Conservation (phyloP, 2,797 vertebrate species). For the Pseudochromis fuscus region DNA sequence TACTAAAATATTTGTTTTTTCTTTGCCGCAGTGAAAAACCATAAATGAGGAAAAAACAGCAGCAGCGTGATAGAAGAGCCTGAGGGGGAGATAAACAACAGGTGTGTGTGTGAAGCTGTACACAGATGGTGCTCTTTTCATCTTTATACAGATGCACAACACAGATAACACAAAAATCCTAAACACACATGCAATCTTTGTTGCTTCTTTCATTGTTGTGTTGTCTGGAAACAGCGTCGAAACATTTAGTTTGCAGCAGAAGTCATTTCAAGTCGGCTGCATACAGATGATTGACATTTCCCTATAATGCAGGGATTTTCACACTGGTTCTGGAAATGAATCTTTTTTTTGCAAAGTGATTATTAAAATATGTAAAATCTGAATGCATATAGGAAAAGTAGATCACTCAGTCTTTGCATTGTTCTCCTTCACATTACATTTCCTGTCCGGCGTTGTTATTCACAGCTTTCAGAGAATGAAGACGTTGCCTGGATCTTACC, state of each 20-base stretch:
- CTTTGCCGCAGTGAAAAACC: conserved; percentile 19
- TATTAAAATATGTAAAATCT: neutral
- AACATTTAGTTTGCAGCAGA: neutral
- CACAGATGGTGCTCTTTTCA: conserved; percentile 36
- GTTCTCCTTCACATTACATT: neutral
- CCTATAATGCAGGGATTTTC: neutral
- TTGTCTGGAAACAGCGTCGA: conserved; percentile 19
- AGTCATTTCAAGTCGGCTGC: neutral
- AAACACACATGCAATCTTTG: neutral
- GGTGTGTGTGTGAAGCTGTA: conserved; percentile 48
- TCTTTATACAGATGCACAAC: neutral
- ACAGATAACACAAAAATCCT: neutral
- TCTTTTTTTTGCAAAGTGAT: neutral
- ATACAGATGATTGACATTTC: neutral
- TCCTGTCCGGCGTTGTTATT: neutral
- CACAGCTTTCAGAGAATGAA: neutral
- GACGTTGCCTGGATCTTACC: neutral
- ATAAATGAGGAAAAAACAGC: conserved; percentile 28
- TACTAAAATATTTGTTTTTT: conserved; percentile 31
- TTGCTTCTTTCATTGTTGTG: conserved; percentile 8
- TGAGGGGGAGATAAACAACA: conserved; percentile 60
- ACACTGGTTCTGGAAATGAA: neutral
- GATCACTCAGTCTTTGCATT: neutral
- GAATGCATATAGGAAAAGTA: neutral
- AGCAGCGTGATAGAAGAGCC: conserved; percentile 32